Evolutionary conservation across 2,888 invertebrate genomes (phyloP), one percentile per base, ranked within the genome.

Genomic region (Leptothorax acervorum): DNA sequence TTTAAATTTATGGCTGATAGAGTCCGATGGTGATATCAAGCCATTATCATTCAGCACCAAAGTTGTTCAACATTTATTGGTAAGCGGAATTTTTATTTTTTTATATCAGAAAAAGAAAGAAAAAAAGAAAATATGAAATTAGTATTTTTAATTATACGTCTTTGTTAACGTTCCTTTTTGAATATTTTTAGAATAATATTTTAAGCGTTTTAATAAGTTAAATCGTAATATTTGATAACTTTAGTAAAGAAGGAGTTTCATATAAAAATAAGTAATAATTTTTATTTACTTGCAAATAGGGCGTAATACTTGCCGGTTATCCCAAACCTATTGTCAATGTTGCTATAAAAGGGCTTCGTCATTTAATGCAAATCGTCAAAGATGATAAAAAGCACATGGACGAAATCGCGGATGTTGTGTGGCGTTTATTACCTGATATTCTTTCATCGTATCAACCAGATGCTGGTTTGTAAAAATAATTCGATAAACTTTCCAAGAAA

Each of bases 1-100:
- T n/a, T 81, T 92, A 75, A 76, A 88, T 62, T 76, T 92, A 1
- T 92, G 92, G 92, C 65, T 92, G n/a, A 82, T 87, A 9, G 89
- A 90, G 23, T 87, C 88, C 9, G 86, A 90, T 3, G 90, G 91
- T 0, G 88, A 91, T 62, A 83, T 92, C 23, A 73, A 70, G 42
- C 91, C 91, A 0, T 48, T 90, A 23, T 28, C 35, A 6, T 48
- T 89, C 8, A 83, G 85, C 45, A 66, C 57, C 11, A 82, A 85
- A 57, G 86, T 86, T 5, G 83, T 88, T 62, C 65, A 53, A 18
- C 88, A 87, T 63, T 78, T 91, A 68, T 57, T 90, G 84, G 88
- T 89, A 84, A 39, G 82, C 48, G 2, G 2, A 79, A 45, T 18
- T 45, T 31, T 39, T 53, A 55, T 12, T n/a, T 9, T 23, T 23